phyloP scores from a whole-genome alignment of 2,113 vertebrate genomes.

The Periophthalmus modestus region DNA sequence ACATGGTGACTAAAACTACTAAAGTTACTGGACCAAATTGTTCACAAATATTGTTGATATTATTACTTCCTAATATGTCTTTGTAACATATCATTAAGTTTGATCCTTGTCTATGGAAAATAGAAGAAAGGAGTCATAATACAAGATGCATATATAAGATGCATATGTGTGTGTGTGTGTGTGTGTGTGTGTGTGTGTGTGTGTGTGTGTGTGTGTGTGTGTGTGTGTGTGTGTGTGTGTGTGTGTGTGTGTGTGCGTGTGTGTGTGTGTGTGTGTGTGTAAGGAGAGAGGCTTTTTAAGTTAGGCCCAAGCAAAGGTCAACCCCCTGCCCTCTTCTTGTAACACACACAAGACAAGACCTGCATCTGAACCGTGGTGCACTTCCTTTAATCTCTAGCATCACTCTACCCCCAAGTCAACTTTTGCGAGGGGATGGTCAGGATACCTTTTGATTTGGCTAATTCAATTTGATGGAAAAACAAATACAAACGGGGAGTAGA shows the following conservation, averaged over 20 bases:
- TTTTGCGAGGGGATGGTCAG: conserved; percentile 70
- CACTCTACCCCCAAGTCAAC: conserved; percentile 76
- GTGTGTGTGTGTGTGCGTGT: no score
- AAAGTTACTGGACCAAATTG: not conserved
- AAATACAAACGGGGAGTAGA: conserved; percentile 74
- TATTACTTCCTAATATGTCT: not conserved
- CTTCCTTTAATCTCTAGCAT: conserved; percentile 77
- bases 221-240: no score
- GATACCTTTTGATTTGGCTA: conserved; percentile 82
- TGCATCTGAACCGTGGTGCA: conserved; percentile 76
- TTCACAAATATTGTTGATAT: not conserved
- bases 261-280: no score
- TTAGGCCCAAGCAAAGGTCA: conserved; percentile 72
- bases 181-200: no score
- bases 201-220: no score
- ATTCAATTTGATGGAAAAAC: conserved; percentile 84
- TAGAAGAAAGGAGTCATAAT: not conserved
- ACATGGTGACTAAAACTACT: not conserved
- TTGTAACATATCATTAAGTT: no score
- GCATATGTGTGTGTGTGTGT: no score
- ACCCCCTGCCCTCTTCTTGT: conserved; percentile 40
- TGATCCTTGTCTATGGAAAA: no score
- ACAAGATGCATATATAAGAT: no score
- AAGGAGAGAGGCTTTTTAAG: conserved; percentile 69
- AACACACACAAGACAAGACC: conserved; percentile 69